Evolutionary conservation across 2,888 invertebrate species (phyloP), one percentile per base, ranked within the genome.

Genomic region (Plemyria rubiginata): DNA sequence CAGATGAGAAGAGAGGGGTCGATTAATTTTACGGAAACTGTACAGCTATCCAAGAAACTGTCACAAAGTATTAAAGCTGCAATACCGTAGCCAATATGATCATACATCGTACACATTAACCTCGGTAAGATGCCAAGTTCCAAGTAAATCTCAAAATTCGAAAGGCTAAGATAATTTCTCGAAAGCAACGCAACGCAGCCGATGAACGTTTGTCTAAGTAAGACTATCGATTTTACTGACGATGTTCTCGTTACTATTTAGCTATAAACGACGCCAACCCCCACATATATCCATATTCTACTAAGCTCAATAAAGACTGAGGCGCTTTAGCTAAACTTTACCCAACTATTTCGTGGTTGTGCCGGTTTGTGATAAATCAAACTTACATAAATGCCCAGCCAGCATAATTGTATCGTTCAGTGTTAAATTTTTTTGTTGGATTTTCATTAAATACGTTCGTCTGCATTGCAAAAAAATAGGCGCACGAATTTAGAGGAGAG

Each of bases 401-500:
- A 73, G 68, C 71, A 68, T 76, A 62, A 77, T 78, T 78, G 74
- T 77, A 78, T 75, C 61, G 66, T 59, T 67, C 73, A 68, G 70
- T 70, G 67, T 68, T 70, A 70, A 73, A 74, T 75, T 77, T 73
- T 75, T 74, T 65, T 67, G 72, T 77, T 74, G 68, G 73, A 76
- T 77, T 82, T 78, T 76, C 74, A 81, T 79, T 81, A 79, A 78
- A 82, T 80, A 70, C 66, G 72, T 76, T 79, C 68, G 78, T 74
- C 79, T 85, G 81, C 82, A 82, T 77, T 68, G 75, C 80, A 80
- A 82, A 83, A 85, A 86, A 87, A 86, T 84, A 80, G 82, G 85
- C 82, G 76, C 82, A 84, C 82, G 81, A 88, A 88, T 90, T 88
- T 85, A 79, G 85, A 81, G 81, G 80, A 77, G 79, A 78, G 81